phyloP scores from a whole-genome alignment of 2,888 invertebrate species.

The Eutolmus rufibarbis region DNA sequence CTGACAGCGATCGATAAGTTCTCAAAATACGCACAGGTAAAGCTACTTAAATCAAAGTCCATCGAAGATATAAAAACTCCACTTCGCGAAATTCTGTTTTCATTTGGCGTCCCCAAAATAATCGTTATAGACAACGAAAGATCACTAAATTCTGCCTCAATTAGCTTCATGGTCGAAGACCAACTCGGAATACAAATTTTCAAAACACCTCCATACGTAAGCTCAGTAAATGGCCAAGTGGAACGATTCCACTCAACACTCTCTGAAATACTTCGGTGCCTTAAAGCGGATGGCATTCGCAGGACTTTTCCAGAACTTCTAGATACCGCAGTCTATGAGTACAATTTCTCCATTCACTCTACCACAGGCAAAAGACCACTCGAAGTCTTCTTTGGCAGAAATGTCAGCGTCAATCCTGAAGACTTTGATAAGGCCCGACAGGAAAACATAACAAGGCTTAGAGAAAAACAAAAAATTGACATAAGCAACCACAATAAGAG shows the following conservation, averaged over 20 bases:
- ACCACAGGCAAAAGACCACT: slow-evolving; percentile 42
- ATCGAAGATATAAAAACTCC: not conserved
- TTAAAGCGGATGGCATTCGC: not conserved
- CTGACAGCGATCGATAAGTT: not conserved
- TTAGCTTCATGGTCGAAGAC: not conserved
- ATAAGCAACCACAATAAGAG: not conserved
- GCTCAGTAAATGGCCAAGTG: not conserved
- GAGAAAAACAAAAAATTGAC: no score
- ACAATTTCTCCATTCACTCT: slow-evolving; percentile 44
- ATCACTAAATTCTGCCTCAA: not conserved
- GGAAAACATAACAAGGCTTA: not conserved
- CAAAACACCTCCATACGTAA: not conserved
- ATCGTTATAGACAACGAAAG: not conserved
- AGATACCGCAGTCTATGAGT: slow-evolving; percentile 41
- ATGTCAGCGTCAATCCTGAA: slow-evolving; percentile 11
- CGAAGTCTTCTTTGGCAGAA: slow-evolving; percentile 43
- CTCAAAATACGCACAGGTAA: not conserved
- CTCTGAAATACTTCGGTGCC: not conserved
- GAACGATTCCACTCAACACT: not conserved
- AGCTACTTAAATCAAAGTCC: not conserved
- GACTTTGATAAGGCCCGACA: not conserved
- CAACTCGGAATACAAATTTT: not conserved
- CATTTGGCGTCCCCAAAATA: not conserved
- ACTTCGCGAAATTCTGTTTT: not conserved
- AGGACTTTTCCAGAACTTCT: slow-evolving; percentile 40